Evolutionary conservation across 2,113 vertebrate species (phyloP).

Genomic region (Leucopsar rothschildi): DNA sequence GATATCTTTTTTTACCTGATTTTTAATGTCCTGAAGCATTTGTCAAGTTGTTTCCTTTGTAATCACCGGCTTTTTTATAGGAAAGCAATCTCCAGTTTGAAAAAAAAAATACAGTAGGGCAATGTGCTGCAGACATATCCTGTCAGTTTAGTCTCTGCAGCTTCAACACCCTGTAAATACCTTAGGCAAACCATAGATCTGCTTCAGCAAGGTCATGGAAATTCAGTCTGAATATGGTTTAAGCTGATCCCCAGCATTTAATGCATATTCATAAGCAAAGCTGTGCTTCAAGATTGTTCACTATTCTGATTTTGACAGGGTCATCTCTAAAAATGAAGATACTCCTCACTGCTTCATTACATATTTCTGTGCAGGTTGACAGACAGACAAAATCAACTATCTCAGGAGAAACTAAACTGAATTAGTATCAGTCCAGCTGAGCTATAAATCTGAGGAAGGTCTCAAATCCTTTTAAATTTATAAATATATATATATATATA

Average conservation of each 20-base stretch:
- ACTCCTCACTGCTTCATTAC: background rate
- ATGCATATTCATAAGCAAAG: background rate
- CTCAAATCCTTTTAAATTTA: background rate
- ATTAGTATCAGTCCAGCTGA: background rate
- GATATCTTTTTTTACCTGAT: background rate
- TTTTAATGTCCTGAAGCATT: conserved; percentile 17
- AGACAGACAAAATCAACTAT: background rate
- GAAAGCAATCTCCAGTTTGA: background rate
- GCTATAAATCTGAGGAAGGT: background rate
- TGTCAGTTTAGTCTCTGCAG: background rate
- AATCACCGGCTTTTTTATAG: background rate
- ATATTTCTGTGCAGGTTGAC: background rate
- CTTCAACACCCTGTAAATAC: background rate
- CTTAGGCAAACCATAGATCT: background rate
- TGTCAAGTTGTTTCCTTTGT: background rate
- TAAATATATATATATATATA: too few species aligned
- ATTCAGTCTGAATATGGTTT: background rate
- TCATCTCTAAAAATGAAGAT: background rate
- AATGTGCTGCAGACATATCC: background rate
- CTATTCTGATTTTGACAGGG: background rate
- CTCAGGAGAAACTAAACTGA: background rate
- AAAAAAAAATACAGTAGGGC: background rate
- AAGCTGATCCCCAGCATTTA: background rate
- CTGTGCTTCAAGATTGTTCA: background rate
- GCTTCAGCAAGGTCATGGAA: background rate